Evolutionary conservation across 2,888 invertebrate genomes (phyloP).

Genomic region (Yponomeuta evonymella): DNA sequence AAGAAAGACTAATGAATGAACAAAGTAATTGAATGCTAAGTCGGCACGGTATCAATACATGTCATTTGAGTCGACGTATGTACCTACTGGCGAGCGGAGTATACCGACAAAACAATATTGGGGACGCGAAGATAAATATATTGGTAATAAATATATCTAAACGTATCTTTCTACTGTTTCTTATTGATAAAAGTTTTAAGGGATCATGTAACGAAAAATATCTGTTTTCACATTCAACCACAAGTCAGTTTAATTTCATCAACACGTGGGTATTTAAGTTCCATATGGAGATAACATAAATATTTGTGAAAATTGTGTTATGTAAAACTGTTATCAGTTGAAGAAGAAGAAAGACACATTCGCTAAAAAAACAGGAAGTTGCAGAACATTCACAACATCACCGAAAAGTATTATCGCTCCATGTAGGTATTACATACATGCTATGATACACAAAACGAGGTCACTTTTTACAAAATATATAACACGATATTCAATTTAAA

Average conservation of each 20-base stretch:
- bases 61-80: background rate
- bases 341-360: background rate
- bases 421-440: background rate
- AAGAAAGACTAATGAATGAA: background rate
- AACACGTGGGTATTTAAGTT: too few species aligned
- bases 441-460: background rate
- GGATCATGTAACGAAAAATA: background rate
- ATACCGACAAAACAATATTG: background rate
- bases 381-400: background rate
- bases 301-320: background rate
- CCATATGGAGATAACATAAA: too few species aligned
- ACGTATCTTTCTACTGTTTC: background rate
- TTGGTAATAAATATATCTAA: background rate
- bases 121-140: background rate
- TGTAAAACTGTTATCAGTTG: background rate
- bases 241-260: too few species aligned
- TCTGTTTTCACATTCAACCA: too few species aligned
- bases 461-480: background rate
- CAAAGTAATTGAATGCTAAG: background rate
- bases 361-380: background rate
- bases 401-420: background rate
- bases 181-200: background rate
- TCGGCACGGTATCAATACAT: constrained; percentile 3
- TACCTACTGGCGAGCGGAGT: background rate
- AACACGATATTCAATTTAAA: background rate